Conservation (phyloP, 2,113 vertebrate genomes). For the Macaca fascicularis region T2T-MFA8v1.1 NC_088385.1:11608501-11609000, state of each 20-base stretch:
- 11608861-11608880: not conserved
- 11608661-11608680: slow-evolving; percentile 88
- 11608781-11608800: not conserved
- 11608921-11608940: not conserved
- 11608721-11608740: not conserved
- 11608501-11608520: not conserved
- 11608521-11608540: not conserved
- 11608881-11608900: not conserved
- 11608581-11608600: slow-evolving; percentile 82
- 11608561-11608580: slow-evolving; percentile 81
- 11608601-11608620: slow-evolving; percentile 84
- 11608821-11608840: not conserved
- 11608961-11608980: not conserved
- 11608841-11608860: not conserved
- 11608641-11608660: slow-evolving; percentile 81
- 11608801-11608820: not conserved
- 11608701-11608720: not conserved
- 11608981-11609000: not conserved
- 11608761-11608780: not conserved
- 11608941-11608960: not conserved
- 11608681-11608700: slow-evolving; percentile 83
- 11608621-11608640: slow-evolving; percentile 86
- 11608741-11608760: not conserved
- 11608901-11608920: not conserved
- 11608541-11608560: slow-evolving; percentile 81